phyloP scores from a whole-genome alignment of 1,140 invertebrate genomes.

The Patella vulgata region DNA sequence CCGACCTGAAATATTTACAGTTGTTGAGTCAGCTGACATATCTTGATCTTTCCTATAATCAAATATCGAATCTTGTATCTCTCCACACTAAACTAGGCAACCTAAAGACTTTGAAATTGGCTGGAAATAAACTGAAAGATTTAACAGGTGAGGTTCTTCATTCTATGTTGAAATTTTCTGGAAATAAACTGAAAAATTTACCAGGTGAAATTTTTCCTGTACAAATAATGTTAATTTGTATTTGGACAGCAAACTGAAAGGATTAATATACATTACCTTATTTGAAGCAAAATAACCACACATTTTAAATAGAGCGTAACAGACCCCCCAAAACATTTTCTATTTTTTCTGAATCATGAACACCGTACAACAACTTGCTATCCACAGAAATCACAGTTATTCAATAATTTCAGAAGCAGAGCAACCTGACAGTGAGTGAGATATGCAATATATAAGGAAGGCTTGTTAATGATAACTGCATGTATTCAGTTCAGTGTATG shows the following conservation, averaged over 20 bases:
- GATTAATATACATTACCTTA: not conserved
- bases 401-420: no score
- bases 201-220: slow-evolving; percentile 47
- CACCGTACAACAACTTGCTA: no score
- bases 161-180: slow-evolving; percentile 88
- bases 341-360: no score
- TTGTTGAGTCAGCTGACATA: slow-evolving; percentile 79
- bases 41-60: slow-evolving; percentile 82
- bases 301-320: no score
- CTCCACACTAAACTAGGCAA: slow-evolving; percentile 89
- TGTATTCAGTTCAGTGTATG: no score
- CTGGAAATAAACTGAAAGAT: slow-evolving; percentile 83
- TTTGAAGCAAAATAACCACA: no score
- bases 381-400: no score
- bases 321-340: no score
- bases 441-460: no score
- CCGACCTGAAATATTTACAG: slow-evolving; percentile 80
- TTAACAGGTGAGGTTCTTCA: slow-evolving; percentile 49
- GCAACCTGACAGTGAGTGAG: no score
- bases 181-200: slow-evolving; percentile 80
- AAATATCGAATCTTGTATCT: slow-evolving; percentile 74
- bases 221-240: no score
- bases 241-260: not conserved
- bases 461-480: no score
- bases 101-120: slow-evolving; percentile 85